phyloP scores from a whole-genome alignment of 2,888 invertebrate species.

The Stomorhina lunata region DNA sequence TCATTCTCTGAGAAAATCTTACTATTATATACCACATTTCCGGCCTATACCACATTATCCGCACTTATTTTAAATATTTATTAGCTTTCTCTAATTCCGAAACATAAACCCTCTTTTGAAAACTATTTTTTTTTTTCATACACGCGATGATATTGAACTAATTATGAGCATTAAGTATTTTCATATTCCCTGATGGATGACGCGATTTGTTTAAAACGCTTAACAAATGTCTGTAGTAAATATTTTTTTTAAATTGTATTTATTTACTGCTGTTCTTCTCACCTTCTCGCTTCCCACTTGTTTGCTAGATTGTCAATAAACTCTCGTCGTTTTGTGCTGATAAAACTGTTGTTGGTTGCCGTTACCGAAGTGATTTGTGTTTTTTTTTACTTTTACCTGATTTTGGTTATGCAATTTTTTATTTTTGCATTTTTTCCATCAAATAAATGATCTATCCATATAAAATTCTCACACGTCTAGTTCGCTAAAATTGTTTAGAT shows the following conservation, averaged over 20 bases:
- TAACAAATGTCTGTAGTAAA: neutral
- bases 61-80: too few species aligned
- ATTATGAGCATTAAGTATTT: neutral
- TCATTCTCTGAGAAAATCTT: too few species aligned
- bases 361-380: too few species aligned
- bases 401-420: conserved; percentile 12
- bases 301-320: neutral
- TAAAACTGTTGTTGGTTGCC: too few species aligned
- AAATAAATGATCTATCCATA: neutral
- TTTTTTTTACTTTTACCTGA: neutral
- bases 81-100: too few species aligned
- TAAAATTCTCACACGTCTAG: neutral
- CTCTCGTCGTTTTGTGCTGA: neutral
- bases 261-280: too few species aligned
- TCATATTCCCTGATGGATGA: neutral
- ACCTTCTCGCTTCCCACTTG: neutral
- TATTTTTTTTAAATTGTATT: neutral
- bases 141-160: neutral
- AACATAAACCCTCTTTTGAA: too few species aligned
- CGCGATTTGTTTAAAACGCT: neutral
- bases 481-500: too few species aligned
- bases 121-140: neutral
- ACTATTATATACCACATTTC: too few species aligned
- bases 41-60: too few species aligned
- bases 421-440: neutral